phyloP scores from a whole-genome alignment of 2,113 vertebrate species.

The Podilymbus podiceps region DNA sequence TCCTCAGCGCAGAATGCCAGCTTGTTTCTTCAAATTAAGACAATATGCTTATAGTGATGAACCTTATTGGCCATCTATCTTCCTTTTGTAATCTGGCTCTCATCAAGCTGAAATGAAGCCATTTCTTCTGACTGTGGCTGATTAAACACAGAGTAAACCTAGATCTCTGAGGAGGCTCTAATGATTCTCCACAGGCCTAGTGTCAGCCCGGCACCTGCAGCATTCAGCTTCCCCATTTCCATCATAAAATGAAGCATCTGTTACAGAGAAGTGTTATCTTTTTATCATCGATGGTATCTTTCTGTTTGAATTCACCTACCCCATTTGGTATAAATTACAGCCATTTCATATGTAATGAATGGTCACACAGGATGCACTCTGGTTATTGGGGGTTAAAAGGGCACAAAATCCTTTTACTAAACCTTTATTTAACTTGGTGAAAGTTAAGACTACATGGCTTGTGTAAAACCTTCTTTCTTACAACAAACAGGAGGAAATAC shows the following conservation, averaged over 20 bases:
- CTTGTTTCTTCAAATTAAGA: slow-evolving; percentile 74
- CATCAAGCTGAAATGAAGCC: slow-evolving; percentile 84
- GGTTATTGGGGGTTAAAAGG: slow-evolving; percentile 59
- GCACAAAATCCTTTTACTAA: slow-evolving; percentile 54
- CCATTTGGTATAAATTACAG: slow-evolving; percentile 81
- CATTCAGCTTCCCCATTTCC: slow-evolving; percentile 76
- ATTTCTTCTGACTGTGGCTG: slow-evolving; percentile 88
- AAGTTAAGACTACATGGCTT: slow-evolving; percentile 42
- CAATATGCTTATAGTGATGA: slow-evolving; percentile 71
- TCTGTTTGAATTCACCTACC: slow-evolving; percentile 68
- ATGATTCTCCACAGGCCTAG: slow-evolving; percentile 73
- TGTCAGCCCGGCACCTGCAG: slow-evolving; percentile 87
- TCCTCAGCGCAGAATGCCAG: slow-evolving; percentile 66
- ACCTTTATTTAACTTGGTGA: slow-evolving; percentile 55
- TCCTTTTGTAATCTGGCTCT: slow-evolving; percentile 75
- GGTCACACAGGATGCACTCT: slow-evolving; percentile 67
- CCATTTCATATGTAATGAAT: slow-evolving; percentile 62
- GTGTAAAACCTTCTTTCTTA: slow-evolving; percentile 26
- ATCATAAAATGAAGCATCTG: slow-evolving; percentile 83
- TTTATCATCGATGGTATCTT: slow-evolving; percentile 69
- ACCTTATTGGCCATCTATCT: slow-evolving; percentile 64
- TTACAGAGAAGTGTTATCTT: slow-evolving; percentile 71
- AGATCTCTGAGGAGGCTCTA: slow-evolving; percentile 73
- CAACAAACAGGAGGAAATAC: slow-evolving; percentile 31
- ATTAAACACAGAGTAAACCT: slow-evolving; percentile 86